phyloP scores from a whole-genome alignment of 37 sponge, comb jelly and placozoan genomes.

The Spongilla lacustris region DNA sequence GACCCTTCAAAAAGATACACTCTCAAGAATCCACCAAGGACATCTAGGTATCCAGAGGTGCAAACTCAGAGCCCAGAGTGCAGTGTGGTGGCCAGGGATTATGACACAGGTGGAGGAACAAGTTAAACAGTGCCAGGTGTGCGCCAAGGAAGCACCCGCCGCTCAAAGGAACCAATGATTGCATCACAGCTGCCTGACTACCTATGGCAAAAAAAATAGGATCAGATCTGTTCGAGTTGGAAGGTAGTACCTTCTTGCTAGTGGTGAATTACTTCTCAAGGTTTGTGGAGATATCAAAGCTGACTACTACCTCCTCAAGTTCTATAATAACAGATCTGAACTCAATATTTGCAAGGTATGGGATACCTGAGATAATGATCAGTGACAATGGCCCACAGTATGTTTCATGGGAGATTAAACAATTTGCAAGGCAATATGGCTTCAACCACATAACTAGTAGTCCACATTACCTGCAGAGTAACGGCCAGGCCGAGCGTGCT shows the following conservation, averaged over 20 bases:
- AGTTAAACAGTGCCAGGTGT: no score
- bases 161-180: conserved; percentile 2
- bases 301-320: conserved; percentile 33
- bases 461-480: conserved; percentile 51
- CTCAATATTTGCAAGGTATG: conserved; percentile 36
- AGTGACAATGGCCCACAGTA: conserved; percentile 71
- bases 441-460: conserved; percentile 58
- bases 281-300: conserved; percentile 23
- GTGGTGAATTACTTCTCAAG: conserved; percentile 52
- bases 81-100: no score
- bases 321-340: conserved; percentile 29
- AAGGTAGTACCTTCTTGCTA: conserved; percentile 29
- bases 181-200: conserved; percentile 1
- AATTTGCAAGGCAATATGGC: conserved; percentile 38
- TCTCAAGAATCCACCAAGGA: neutral
- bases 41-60: conserved; percentile 10
- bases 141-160: no score
- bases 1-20: no score
- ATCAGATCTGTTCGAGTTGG: conserved; percentile 37
- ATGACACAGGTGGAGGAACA: no score
- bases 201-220: conserved; percentile 16
- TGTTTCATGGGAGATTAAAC: conserved; percentile 23
- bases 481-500: conserved; percentile 48
- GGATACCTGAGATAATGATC: conserved; percentile 40
- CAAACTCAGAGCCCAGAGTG: neutral